Conservation (phyloP, 2,113 vertebrate species). For the Melanerpes formicivorus region DNA sequence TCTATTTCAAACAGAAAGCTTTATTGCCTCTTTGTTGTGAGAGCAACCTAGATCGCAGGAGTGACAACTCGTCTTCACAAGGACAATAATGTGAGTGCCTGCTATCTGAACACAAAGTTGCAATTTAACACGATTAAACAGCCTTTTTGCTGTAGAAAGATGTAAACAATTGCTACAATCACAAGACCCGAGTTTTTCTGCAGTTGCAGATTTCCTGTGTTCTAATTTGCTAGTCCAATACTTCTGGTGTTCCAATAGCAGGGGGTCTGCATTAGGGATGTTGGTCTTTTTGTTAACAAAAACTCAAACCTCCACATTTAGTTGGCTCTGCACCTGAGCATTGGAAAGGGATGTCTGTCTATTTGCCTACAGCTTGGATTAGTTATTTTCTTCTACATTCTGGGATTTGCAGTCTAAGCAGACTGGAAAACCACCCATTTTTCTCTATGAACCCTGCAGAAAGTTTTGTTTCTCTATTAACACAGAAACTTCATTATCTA, state of each 20-base stretch:
- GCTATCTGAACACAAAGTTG: conserved; percentile 31
- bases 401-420: not conserved
- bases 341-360: not conserved
- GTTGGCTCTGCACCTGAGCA: not conserved
- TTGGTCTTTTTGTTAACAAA: conserved; percentile 33
- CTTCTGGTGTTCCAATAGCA: conserved; percentile 35
- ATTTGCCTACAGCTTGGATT: not conserved
- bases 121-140: conserved; percentile 33
- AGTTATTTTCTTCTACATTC: not conserved
- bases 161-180: conserved; percentile 35
- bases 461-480: not conserved
- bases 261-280: not conserved
- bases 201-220: conserved; percentile 24
- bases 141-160: conserved; percentile 27
- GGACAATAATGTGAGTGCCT: conserved; percentile 8
- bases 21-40: conserved; percentile 32
- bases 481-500: not conserved
- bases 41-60: conserved; percentile 38
- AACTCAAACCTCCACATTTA: not conserved
- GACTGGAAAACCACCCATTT: not conserved
- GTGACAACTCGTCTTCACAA: no score
- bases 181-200: not conserved
- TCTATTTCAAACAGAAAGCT: conserved; percentile 42
- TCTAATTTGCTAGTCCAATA: conserved; percentile 51
- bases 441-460: not conserved